These are phyloP conservation scores for Tretioscincus oriximinensis DNA, from an alignment of 2,113 vertebrate species.

Conservation along the genomic window DNA sequence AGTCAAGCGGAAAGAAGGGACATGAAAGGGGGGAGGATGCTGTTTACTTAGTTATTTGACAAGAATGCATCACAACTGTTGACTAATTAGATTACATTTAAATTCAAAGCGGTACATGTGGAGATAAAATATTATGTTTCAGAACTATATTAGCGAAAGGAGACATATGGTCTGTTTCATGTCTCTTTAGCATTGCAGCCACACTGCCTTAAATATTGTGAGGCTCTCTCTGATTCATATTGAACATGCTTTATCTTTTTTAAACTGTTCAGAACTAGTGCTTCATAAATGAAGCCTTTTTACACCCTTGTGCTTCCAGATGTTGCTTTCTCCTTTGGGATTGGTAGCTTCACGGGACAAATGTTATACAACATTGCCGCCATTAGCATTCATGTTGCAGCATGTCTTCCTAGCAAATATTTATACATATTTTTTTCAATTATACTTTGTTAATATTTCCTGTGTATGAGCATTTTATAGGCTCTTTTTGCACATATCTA, in stretches of 20 bases:
- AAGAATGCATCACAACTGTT: conserved; percentile 14
- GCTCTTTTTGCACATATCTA: no score
- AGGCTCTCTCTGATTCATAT: conserved; percentile 26
- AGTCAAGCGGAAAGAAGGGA: background rate
- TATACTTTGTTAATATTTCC: background rate
- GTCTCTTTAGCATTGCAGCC: conserved; percentile 45
- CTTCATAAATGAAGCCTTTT: background rate
- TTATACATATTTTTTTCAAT: background rate
- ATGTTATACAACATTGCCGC: conserved; percentile 2
- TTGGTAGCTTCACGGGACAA: background rate
- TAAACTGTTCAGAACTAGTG: background rate
- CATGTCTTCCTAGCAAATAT: conserved; percentile 5
- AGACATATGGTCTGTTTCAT: conserved; percentile 53
- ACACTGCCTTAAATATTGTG: conserved; percentile 34
- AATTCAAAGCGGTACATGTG: conserved; percentile 1
- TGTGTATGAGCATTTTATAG: background rate
- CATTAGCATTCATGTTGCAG: conserved; percentile 1
- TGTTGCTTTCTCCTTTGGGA: conserved; percentile 28
- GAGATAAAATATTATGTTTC: conserved; percentile 46
- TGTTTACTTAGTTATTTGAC: background rate
- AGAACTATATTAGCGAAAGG: conserved; percentile 30
- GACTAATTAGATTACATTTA: conserved; percentile 37
- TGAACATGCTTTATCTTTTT: conserved; percentile 23
- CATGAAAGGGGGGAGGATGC: background rate
- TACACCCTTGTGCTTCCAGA: background rate